Percentiles rank a stretch among this genome's conserved stretches.
These are phyloP conservation scores for Lepisosteus oculatus DNA, from an alignment of 2,113 vertebrate genomes.

Conservation along the genomic window DNA sequence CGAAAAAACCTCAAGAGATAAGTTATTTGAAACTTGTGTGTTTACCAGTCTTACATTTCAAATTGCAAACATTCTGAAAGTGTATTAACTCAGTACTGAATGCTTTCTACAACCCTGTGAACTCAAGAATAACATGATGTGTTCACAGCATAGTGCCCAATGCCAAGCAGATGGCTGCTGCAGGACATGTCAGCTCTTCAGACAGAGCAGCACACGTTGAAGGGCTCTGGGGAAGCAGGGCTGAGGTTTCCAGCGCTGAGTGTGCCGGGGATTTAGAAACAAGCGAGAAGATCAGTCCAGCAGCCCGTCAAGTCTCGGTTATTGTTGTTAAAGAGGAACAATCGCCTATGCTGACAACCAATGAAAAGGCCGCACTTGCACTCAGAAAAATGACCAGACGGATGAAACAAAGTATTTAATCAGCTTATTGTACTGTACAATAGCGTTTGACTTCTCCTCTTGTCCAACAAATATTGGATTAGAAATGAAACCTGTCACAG, in stretches of 20 bases:
- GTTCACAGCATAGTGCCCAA: neutral
- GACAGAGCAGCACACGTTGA: neutral
- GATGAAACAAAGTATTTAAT: constrained; percentile 24
- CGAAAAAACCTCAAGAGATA: too few species aligned
- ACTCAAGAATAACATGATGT: neutral
- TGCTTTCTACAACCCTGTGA: neutral
- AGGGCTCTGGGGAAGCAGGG: neutral
- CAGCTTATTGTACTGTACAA: constrained; percentile 39
- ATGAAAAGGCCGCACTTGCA: constrained; percentile 23
- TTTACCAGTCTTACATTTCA: too few species aligned
- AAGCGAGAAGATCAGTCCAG: neutral
- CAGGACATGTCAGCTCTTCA: constrained; percentile 11
- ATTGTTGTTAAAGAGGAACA: constrained; percentile 11
- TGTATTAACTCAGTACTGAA: neutral
- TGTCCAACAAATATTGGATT: constrained; percentile 43
- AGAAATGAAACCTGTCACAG: constrained; percentile 29
- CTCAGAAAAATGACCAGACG: constrained; percentile 42
- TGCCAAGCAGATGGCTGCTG: neutral
- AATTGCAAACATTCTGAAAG: neutral
- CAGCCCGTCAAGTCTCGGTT: neutral
- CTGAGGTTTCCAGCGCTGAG: too few species aligned
- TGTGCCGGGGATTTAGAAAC: neutral
- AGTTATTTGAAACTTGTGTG: too few species aligned
- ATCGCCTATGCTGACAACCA: neutral
- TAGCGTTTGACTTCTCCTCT: constrained; percentile 40